A percentile compares a stretch with the other conserved stretches of the same genome.
phyloP scores from a whole-genome alignment of 2,888 invertebrate species.

The Tetragonisca angustula region DNA sequence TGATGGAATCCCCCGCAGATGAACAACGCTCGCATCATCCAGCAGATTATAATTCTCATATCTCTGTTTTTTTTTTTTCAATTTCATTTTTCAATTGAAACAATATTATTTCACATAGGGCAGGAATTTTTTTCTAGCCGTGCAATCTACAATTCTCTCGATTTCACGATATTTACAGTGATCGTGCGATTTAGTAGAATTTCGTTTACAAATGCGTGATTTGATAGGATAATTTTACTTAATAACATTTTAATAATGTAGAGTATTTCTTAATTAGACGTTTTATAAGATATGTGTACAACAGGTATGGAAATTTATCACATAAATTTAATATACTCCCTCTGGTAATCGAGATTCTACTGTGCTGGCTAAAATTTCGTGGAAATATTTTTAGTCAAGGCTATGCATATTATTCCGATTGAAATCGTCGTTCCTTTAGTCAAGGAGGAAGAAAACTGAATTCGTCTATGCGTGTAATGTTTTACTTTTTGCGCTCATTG shows the following conservation, averaged over 20 bases:
- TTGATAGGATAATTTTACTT: no score
- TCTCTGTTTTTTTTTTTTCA: constrained; percentile 84
- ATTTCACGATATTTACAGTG: background rate
- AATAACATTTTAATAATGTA: background rate
- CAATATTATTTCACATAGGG: background rate
- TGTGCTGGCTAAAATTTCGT: background rate
- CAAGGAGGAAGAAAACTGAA: background rate
- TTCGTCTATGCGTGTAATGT: background rate
- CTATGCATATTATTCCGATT: background rate
- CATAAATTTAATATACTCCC: no score
- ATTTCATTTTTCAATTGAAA: constrained; percentile 10
- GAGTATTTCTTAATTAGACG: background rate
- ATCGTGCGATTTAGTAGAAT: background rate
- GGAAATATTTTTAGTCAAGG: background rate
- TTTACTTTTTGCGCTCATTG: background rate
- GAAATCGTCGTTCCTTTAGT: background rate
- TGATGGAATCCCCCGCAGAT: constrained; percentile 93
- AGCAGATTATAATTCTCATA: constrained; percentile 88
- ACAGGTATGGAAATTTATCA: no score
- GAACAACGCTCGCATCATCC: constrained; percentile 91
- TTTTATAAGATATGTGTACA: background rate
- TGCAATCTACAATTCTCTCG: background rate
- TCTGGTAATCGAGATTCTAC: constrained; percentile 22
- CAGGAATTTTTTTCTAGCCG: background rate
- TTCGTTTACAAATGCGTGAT: background rate